Evolutionary conservation across 2,888 invertebrate genomes (phyloP).

Genomic region (Agrenia bidenticulata): DNA sequence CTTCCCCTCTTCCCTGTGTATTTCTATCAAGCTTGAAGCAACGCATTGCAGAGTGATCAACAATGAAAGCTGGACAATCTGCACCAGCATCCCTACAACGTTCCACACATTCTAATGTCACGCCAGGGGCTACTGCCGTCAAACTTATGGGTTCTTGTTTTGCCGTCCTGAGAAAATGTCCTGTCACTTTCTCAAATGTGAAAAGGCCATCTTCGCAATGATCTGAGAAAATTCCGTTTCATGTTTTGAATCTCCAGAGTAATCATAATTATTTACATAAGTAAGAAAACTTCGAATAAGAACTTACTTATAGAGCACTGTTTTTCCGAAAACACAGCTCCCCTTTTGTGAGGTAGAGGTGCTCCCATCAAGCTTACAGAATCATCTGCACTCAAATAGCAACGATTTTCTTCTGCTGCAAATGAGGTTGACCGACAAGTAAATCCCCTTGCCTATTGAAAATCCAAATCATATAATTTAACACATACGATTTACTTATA

Average conservation of each 20-base stretch:
- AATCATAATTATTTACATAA: neutral
- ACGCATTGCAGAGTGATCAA: slow-evolving; percentile 57
- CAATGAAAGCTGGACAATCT: slow-evolving; percentile 58
- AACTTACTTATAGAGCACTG: slow-evolving; percentile 57
- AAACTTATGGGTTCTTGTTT: slow-evolving; percentile 56
- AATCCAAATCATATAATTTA: too few species aligned
- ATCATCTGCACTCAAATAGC: slow-evolving; percentile 59
- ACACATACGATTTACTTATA: too few species aligned
- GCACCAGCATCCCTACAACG: slow-evolving; percentile 56
- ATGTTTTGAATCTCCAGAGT: too few species aligned
- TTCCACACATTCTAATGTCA: slow-evolving; percentile 55
- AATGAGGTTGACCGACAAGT: slow-evolving; percentile 58
- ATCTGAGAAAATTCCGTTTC: slow-evolving; percentile 51
- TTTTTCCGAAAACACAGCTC: slow-evolving; percentile 56
- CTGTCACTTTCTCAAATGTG: slow-evolving; percentile 59
- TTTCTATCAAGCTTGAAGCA: slow-evolving; percentile 59
- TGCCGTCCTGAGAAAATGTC: slow-evolving; percentile 57
- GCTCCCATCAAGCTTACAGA: slow-evolving; percentile 56
- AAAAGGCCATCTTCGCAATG: slow-evolving; percentile 58
- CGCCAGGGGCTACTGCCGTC: slow-evolving; percentile 54
- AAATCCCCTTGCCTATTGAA: slow-evolving; percentile 55
- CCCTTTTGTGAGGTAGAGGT: slow-evolving; percentile 54
- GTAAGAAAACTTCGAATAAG: neutral
- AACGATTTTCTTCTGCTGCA: slow-evolving; percentile 56
- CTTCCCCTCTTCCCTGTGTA: slow-evolving; percentile 57